These are phyloP conservation scores for Otolemur garnettii DNA, from an alignment of 2,113 vertebrate genomes.

Conservation along the genomic window DNA sequence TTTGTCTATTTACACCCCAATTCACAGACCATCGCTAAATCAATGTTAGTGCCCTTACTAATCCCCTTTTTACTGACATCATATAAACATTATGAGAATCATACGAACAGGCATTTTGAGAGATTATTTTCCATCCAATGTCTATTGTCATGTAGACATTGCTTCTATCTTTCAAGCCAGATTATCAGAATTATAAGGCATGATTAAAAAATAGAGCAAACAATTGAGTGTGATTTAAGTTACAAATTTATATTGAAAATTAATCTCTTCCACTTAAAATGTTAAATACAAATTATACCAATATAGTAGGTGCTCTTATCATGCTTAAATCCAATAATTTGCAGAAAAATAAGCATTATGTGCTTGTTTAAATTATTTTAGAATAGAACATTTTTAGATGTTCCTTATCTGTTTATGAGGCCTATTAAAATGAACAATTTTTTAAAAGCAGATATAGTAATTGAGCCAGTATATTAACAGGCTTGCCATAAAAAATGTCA, in stretches of 20 bases:
- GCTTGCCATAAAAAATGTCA: constrained; percentile 41
- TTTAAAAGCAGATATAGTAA: neutral
- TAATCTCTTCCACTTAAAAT: neutral
- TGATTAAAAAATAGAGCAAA: constrained; percentile 27
- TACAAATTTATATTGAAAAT: neutral
- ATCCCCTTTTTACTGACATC: neutral
- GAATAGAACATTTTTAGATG: neutral
- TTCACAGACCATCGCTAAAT: neutral
- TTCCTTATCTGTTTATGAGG: neutral
- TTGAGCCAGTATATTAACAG: neutral
- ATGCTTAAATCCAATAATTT: neutral
- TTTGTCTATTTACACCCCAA: neutral
- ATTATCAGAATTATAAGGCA: constrained; percentile 5
- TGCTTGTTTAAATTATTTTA: constrained; percentile 30
- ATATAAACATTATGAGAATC: neutral
- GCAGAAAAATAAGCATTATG: neutral
- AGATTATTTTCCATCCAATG: neutral
- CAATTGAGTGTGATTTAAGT: neutral
- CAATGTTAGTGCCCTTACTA: neutral
- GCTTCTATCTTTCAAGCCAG: neutral
- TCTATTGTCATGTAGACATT: neutral
- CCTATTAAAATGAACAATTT: neutral
- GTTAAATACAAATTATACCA: neutral
- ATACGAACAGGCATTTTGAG: neutral
- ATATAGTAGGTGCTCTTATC: neutral